Percentiles rank a stretch among this genome's conserved stretches.
phyloP scores from a whole-genome alignment of 2,113 vertebrate species.

The Eudyptes chrysolophus region DNA sequence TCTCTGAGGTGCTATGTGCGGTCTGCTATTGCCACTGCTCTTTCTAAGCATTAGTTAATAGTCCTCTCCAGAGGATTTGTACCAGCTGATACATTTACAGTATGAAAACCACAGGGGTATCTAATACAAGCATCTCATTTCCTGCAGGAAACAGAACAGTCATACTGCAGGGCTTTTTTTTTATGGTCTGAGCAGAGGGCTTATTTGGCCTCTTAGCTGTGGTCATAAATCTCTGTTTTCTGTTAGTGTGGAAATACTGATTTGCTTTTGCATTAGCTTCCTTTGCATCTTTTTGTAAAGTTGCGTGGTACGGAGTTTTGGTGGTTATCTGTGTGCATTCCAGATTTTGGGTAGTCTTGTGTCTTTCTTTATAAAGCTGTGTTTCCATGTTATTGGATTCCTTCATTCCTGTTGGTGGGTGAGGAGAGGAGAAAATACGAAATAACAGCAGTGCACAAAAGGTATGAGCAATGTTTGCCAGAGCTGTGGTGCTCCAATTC shows the following conservation, averaged over 20 bases:
- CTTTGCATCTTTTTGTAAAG: not conserved
- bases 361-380: not conserved
- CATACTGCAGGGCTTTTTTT: conserved; percentile 16
- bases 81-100: conserved; percentile 44
- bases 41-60: conserved; percentile 59
- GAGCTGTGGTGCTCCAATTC: not conserved
- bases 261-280: not conserved
- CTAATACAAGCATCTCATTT: conserved; percentile 54
- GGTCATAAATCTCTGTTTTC: conserved; percentile 28
- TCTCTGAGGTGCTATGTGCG: not conserved
- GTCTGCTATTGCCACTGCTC: not conserved
- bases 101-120: conserved; percentile 47
- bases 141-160: conserved; percentile 54
- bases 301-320: accelerated
- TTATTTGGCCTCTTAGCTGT: not conserved
- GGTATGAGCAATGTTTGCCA: not conserved
- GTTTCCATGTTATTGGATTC: not conserved
- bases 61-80: conserved; percentile 48
- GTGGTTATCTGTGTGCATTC: not conserved
- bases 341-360: not conserved
- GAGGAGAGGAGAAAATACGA: not conserved
- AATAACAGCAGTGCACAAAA: not conserved
- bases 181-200: not conserved
- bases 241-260: not conserved
- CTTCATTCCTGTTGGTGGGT: not conserved